Conservation (phyloP, 2,888 invertebrate genomes). For the Agrypnus murinus region DNA sequence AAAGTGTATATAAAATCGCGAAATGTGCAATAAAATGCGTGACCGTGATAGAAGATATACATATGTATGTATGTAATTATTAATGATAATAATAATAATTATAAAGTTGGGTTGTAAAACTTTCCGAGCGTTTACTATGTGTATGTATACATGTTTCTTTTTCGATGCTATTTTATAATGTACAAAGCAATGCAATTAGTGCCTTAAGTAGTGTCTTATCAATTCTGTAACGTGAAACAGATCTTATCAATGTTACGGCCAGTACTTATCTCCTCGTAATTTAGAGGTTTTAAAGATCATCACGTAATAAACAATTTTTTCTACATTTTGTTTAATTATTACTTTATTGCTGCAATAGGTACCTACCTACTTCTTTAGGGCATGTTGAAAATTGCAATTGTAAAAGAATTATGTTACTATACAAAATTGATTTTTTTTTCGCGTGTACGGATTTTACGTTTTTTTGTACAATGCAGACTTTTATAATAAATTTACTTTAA, state of each 20-base stretch:
- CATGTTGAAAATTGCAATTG: too few species aligned
- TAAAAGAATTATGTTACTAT: too few species aligned
- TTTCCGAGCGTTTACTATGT: too few species aligned
- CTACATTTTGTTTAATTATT: constrained; percentile 1
- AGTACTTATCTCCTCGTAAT: constrained; percentile 41
- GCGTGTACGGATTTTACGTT: too few species aligned
- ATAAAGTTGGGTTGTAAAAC: not conserved
- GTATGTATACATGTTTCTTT: too few species aligned
- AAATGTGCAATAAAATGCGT: constrained; percentile 46
- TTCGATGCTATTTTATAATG: constrained; percentile 36
- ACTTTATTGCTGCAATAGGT: constrained; percentile 12
- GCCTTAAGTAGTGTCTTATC: constrained; percentile 46
- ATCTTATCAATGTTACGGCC: constrained; percentile 44
- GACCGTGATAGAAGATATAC: constrained; percentile 15
- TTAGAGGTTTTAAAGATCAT: constrained; percentile 33
- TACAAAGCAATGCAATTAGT: constrained; percentile 48
- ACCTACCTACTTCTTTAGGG: not conserved
- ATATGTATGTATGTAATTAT: constrained; percentile 21
- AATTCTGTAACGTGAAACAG: constrained; percentile 33
- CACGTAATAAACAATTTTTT: constrained; percentile 29
- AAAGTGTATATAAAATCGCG: constrained; percentile 40
- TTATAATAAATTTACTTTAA: too few species aligned
- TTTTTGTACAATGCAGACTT: too few species aligned
- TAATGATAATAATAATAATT: constrained; percentile 1
- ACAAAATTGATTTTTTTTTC: too few species aligned